A percentile compares a stretch with the other conserved stretches of the same genome.
Conservation (phyloP, 2,888 invertebrate species). For the Netelia fuscicornis region DNA sequence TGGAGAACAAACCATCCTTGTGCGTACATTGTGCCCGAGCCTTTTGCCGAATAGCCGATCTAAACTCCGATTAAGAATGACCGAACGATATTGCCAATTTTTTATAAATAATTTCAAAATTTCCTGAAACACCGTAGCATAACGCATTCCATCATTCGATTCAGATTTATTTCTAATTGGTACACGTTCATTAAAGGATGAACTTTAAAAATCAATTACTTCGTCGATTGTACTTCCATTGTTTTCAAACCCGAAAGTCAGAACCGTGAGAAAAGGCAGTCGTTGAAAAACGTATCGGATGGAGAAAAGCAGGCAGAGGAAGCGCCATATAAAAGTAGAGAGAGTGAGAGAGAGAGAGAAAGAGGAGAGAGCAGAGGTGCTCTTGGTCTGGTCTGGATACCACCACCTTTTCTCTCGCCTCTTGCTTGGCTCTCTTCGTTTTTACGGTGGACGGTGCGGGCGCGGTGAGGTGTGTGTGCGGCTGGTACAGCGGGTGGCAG, state of each 20-base stretch:
- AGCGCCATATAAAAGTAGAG: constrained; percentile 29
- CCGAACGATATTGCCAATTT: neutral
- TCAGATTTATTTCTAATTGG: too few species aligned
- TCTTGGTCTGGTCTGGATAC: constrained; percentile 74
- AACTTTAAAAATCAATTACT: constrained; percentile 6
- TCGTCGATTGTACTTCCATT: neutral
- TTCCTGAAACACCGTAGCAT: too few species aligned
- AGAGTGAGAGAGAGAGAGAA: constrained; percentile 40
- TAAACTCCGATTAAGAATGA: constrained; percentile 44
- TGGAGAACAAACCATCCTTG: constrained; percentile 22
- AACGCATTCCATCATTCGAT: too few species aligned
- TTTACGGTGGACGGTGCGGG: constrained; percentile 71
- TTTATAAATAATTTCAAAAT: too few species aligned
- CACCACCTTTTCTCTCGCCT: constrained; percentile 70
- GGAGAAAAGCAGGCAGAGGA: constrained; percentile 45
- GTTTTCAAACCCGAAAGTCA: neutral
- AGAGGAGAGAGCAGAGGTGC: constrained; percentile 45
- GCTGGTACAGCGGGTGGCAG: constrained; percentile 65
- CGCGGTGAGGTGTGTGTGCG: constrained; percentile 65
- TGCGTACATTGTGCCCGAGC: neutral
- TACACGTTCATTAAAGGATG: neutral
- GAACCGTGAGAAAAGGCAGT: constrained; percentile 30
- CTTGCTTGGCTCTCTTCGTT: constrained; percentile 68
- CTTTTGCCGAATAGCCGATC: constrained; percentile 36
- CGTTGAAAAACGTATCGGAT: constrained; percentile 22